Percentiles rank a stretch among this genome's conserved stretches.
Evolutionary conservation across 2,888 invertebrate genomes (phyloP).

Genomic region (Epicampocera succincta): DNA sequence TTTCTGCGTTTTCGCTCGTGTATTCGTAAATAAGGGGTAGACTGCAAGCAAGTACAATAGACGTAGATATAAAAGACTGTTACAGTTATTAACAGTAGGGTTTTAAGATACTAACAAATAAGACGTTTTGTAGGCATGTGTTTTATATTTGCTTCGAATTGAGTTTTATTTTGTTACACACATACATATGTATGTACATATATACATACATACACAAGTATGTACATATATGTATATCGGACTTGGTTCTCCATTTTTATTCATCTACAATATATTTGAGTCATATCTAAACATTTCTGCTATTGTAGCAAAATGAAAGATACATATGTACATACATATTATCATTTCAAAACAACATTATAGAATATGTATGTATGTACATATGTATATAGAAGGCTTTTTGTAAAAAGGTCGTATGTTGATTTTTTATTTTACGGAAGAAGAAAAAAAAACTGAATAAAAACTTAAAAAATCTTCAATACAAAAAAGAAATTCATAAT

Average conservation of each 20-base stretch:
- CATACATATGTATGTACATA: conserved; percentile 3
- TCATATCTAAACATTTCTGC: conserved; percentile 19
- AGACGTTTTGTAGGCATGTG: conserved; percentile 4
- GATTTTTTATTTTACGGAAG: too few species aligned
- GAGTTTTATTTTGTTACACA: conserved; percentile 44
- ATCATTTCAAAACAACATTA: too few species aligned
- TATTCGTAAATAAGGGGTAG: conserved; percentile 52
- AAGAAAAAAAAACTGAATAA: too few species aligned
- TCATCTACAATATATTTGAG: not conserved
- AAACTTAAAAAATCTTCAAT: too few species aligned
- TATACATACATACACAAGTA: too few species aligned
- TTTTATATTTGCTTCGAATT: conserved; percentile 44
- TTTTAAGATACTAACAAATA: conserved; percentile 10
- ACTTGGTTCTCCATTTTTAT: too few species aligned
- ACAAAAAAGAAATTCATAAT: too few species aligned
- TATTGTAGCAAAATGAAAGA: not conserved
- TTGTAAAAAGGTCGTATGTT: not conserved
- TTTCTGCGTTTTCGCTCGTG: conserved; percentile 4
- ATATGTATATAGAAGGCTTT: too few species aligned
- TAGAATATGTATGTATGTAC: too few species aligned
- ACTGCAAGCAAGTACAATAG: not conserved
- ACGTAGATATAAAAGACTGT: conserved; percentile 40
- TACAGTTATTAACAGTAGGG: not conserved
- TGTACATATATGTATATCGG: not conserved
- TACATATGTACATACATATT: too few species aligned